Percentiles rank a stretch among this genome's conserved stretches.
These are phyloP conservation scores for Antennarius maculatus DNA, from an alignment of 2,797 vertebrate species.

Conservation along the genomic window DNA sequence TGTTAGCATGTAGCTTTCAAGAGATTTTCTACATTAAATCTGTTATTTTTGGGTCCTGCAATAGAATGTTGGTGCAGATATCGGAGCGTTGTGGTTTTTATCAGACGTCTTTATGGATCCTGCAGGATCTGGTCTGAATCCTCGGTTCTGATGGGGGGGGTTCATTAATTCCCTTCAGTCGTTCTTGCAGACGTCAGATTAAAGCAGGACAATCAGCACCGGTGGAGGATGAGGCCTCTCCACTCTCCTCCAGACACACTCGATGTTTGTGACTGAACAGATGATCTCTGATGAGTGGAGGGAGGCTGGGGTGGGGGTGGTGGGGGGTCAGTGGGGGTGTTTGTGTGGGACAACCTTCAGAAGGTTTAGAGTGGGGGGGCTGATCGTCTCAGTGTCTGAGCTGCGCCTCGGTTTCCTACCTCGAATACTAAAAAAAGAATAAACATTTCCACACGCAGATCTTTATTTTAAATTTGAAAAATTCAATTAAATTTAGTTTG, in stretches of 20 bases:
- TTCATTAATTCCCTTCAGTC: no score
- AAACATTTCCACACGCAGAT: no score
- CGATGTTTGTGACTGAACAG: slow-evolving; percentile 21
- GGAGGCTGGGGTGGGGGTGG: slow-evolving; percentile 12
- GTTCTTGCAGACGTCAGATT: slow-evolving; percentile 5
- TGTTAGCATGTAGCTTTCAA: no score
- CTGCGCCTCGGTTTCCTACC: not conserved
- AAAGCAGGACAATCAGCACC: slow-evolving; percentile 19
- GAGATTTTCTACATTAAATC: no score
- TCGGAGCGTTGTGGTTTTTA: no score
- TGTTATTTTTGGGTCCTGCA: no score
- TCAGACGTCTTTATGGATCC: no score
- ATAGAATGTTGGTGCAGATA: no score
- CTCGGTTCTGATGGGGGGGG: no score
- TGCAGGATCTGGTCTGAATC: no score
- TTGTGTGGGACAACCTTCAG: slow-evolving; percentile 12
- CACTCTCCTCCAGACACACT: slow-evolving; percentile 15
- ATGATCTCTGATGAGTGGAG: slow-evolving; percentile 14
- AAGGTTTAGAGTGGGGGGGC: slow-evolving; percentile 6
- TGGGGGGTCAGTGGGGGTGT: slow-evolving; percentile 26
- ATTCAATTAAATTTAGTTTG: no score
- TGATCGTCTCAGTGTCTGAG: not conserved
- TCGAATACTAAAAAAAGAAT: not conserved
- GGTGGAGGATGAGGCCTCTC: slow-evolving; percentile 2
- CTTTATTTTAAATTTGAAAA: not conserved